phyloP scores from a whole-genome alignment of 2,888 invertebrate species.

The Melipona beecheii region DNA sequence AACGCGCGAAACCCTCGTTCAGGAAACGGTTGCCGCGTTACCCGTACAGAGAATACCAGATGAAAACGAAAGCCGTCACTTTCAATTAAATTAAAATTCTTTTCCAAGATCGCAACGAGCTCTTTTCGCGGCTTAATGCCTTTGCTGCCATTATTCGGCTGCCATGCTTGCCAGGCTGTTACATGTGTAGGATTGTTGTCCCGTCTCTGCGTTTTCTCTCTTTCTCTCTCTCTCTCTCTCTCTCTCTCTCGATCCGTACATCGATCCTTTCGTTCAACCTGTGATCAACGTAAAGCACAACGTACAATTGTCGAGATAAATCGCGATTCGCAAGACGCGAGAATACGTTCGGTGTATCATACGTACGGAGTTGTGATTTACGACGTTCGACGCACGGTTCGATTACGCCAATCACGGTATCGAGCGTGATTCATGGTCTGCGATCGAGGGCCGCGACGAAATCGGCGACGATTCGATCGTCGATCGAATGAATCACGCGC shows the following conservation, averaged over 20 bases:
- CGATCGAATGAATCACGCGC: conserved; percentile 32
- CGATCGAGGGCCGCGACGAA: not conserved
- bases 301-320: too few species aligned
- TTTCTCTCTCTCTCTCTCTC: not conserved
- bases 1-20: conserved; percentile 5
- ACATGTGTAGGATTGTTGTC: conserved; percentile 72
- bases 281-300: too few species aligned
- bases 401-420: conserved; percentile 2
- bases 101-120: conserved; percentile 45
- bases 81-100: conserved; percentile 36
- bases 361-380: not conserved
- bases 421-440: conserved; percentile 31
- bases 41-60: conserved; percentile 22
- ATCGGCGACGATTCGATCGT: not conserved
- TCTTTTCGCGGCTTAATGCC: conserved; percentile 60
- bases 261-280: conserved; percentile 11
- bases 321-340: too few species aligned
- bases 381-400: conserved; percentile 45
- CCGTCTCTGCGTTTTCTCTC: conserved; percentile 48
- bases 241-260: conserved; percentile 24
- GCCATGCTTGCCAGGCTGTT: conserved; percentile 75
- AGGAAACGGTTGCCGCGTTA: conserved; percentile 21
- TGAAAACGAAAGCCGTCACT: conserved; percentile 29
- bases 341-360: too few species aligned
- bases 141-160: conserved; percentile 67